A percentile compares a stretch with the other conserved stretches of the same genome.
These are phyloP conservation scores for Drosophila nigricruria DNA, from an alignment of 2,888 invertebrate genomes.

Conservation along the genomic window DNA sequence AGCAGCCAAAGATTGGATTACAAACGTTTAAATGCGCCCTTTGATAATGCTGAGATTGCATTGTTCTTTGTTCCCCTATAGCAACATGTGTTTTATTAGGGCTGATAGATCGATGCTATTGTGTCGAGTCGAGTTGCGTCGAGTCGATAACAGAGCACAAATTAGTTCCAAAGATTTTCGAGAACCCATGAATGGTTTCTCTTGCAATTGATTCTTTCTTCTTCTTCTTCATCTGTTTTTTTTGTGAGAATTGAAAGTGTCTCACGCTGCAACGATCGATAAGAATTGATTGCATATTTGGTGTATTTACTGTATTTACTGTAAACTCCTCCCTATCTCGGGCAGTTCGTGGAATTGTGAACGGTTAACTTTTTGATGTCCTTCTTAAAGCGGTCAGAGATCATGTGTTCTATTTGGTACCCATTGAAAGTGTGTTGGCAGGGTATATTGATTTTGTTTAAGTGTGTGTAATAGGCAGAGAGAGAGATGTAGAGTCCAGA, in stretches of 20 bases:
- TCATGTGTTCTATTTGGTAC: constrained; percentile 11
- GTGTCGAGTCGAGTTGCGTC: constrained; percentile 19
- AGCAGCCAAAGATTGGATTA: constrained; percentile 27
- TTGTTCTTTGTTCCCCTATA: constrained; percentile 18
- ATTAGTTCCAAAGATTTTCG: constrained; percentile 37
- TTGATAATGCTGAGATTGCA: constrained; percentile 2
- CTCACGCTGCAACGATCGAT: constrained; percentile 63
- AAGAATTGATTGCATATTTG: constrained; percentile 79
- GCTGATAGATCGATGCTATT: constrained; percentile 51
- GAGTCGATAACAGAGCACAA: constrained; percentile 40
- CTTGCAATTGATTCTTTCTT: constrained; percentile 35
- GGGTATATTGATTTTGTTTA: constrained; percentile 3
- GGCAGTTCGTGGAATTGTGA: constrained; percentile 40
- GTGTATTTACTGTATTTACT: constrained; percentile 60
- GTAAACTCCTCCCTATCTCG: constrained; percentile 33
- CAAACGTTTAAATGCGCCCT: constrained; percentile 4
- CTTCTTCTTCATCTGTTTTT: not conserved
- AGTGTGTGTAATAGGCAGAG: not conserved
- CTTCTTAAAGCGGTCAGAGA: constrained; percentile 34
- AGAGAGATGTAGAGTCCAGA: not conserved
- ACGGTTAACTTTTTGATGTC: constrained; percentile 54
- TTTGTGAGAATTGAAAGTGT: constrained; percentile 55
- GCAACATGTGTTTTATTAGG: constrained; percentile 33
- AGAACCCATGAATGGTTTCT: constrained; percentile 38
- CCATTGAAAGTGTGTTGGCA: not conserved